A percentile compares a stretch with the other conserved stretches of the same genome.
phyloP scores from a whole-genome alignment of 1,140 invertebrate genomes.

The Pollicipes pollicipes region DNA sequence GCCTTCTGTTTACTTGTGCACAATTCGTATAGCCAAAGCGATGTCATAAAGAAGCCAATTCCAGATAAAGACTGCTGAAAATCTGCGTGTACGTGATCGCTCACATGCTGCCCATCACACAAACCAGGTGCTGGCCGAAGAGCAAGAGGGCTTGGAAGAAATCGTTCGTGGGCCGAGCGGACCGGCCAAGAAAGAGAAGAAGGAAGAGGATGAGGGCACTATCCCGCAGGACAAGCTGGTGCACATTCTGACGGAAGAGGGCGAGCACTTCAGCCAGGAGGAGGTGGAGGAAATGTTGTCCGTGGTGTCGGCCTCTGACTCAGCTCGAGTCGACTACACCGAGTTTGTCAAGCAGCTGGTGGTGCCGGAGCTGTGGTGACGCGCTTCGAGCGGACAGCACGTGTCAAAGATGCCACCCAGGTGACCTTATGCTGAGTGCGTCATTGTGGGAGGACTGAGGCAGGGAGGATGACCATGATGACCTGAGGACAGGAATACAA shows the following conservation, averaged over 20 bases:
- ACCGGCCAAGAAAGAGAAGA: background rate
- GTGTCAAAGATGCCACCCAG: too few species aligned
- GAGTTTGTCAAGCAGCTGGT: background rate
- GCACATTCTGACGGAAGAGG: background rate
- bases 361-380: background rate
- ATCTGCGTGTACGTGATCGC: too few species aligned
- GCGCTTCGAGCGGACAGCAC: background rate
- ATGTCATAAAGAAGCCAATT: too few species aligned
- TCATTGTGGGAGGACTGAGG: too few species aligned
- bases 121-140: background rate
- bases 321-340: background rate
- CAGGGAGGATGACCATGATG: too few species aligned
- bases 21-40: too few species aligned
- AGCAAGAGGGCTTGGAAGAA: background rate
- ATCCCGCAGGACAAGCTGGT: background rate
- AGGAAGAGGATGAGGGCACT: background rate
- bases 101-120: background rate
- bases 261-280: conserved; percentile 1
- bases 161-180: background rate
- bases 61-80: too few species aligned
- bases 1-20: too few species aligned
- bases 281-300: conserved; percentile 3
- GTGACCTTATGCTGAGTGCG: too few species aligned
- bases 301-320: background rate
- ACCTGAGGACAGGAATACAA: too few species aligned